phyloP scores from a whole-genome alignment of 2,888 invertebrate species.

The Petrophora chlorosata region DNA sequence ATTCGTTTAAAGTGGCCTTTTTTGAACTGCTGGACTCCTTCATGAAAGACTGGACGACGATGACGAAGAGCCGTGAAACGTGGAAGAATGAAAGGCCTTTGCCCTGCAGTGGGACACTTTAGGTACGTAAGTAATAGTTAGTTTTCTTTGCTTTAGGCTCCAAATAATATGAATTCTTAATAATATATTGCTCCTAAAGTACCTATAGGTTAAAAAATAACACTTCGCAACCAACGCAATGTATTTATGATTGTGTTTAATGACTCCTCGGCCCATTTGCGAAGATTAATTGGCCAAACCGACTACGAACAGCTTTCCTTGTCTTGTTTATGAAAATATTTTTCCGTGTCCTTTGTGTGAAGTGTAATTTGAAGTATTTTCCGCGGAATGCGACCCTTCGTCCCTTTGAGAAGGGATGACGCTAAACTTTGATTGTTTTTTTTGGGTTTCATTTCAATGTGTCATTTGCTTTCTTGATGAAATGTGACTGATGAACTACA shows the following conservation, averaged over 20 bases:
- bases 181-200: neutral
- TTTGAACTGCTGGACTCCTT: no score
- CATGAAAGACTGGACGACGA: no score
- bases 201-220: neutral
- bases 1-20: no score
- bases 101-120: no score
- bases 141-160: no score
- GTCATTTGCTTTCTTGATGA: slow-evolving; percentile 5
- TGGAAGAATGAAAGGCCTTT: no score
- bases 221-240: slow-evolving; percentile 9
- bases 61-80: no score
- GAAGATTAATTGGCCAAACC: slow-evolving; percentile 43
- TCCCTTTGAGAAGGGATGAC: slow-evolving; percentile 6
- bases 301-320: slow-evolving; percentile 24
- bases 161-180: no score
- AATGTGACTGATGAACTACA: no score
- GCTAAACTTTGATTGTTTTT: slow-evolving; percentile 3
- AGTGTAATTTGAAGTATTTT: slow-evolving; percentile 31
- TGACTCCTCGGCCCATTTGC: slow-evolving; percentile 16
- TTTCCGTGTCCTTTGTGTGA: slow-evolving; percentile 35
- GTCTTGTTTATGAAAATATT: slow-evolving; percentile 39
- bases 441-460: slow-evolving; percentile 1
- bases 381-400: slow-evolving; percentile 13
- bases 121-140: no score
- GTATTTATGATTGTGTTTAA: slow-evolving; percentile 21